Evolutionary conservation across 2,888 invertebrate genomes (phyloP).

Genomic region (Exephanes ischioxanthus): DNA sequence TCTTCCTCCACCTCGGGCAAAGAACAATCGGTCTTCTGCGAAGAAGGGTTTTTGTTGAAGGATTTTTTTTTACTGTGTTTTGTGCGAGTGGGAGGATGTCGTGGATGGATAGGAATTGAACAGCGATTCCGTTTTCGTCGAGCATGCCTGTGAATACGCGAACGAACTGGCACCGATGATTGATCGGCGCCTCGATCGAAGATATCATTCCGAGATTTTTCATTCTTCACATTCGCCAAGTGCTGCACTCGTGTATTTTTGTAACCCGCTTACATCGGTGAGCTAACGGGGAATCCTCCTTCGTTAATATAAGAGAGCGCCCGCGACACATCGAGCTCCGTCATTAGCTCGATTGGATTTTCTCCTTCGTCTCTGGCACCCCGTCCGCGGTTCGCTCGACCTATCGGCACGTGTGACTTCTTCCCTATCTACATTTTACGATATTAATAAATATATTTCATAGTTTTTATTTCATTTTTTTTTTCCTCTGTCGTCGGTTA

Average conservation of each 20-base stretch:
- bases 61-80: background rate
- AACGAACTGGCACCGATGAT: background rate
- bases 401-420: conserved; percentile 5
- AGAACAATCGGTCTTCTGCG: conserved; percentile 26
- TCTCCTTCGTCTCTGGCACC: background rate
- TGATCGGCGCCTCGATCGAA: background rate
- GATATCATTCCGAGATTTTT: background rate
- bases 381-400: background rate
- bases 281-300: background rate
- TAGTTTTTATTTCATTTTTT: conserved; percentile 12
- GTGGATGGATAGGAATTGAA: background rate
- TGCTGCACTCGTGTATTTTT: background rate
- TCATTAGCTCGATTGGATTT: conserved; percentile 29
- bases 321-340: background rate
- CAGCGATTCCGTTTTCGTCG: conserved; percentile 4
- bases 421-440: conserved; percentile 27
- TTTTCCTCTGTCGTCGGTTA: background rate
- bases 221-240: background rate
- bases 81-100: background rate
- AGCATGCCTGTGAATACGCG: background rate
- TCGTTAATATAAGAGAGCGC: background rate
- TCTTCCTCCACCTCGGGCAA: background rate
- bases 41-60: background rate
- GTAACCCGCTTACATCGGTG: background rate
- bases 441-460: conserved; percentile 27